Conservation (phyloP, 2,113 vertebrate species). For the Xiphophorus couchianus region DNA sequence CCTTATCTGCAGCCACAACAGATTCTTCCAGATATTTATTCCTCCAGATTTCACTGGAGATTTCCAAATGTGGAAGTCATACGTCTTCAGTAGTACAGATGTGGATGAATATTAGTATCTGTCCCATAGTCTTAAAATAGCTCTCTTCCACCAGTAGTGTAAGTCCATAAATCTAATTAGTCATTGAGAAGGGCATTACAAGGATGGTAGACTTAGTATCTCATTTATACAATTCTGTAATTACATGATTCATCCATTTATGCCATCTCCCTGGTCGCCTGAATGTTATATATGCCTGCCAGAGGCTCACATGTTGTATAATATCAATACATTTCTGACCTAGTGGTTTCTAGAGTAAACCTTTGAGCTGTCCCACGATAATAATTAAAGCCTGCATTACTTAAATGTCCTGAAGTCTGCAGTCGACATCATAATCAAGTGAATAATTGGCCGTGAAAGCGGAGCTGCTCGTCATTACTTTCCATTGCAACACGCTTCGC, state of each 20-base stretch:
- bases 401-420: conserved; percentile 17
- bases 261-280: background rate
- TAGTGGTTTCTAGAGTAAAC: conserved; percentile 4
- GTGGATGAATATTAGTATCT: conserved; percentile 38
- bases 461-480: conserved; percentile 36
- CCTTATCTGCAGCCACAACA: conserved; percentile 5
- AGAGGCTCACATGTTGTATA: background rate
- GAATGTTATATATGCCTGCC: background rate
- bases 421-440: conserved; percentile 9
- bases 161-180: conserved; percentile 53
- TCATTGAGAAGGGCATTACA: background rate
- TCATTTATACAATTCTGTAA: background rate
- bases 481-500: no score
- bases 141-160: conserved; percentile 20
- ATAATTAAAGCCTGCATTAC: conserved; percentile 37
- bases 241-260: background rate
- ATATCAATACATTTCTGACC: conserved; percentile 5
- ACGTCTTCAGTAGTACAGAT: conserved; percentile 36
- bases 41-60: conserved; percentile 10
- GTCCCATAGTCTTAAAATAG: conserved; percentile 47
- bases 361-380: background rate
- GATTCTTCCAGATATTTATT: conserved; percentile 30
- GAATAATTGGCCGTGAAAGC: conserved; percentile 23
- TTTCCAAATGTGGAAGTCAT: conserved; percentile 34
- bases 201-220: background rate